phyloP scores from a whole-genome alignment of 2,888 invertebrate species.

The Zygaena filipendulae region DNA sequence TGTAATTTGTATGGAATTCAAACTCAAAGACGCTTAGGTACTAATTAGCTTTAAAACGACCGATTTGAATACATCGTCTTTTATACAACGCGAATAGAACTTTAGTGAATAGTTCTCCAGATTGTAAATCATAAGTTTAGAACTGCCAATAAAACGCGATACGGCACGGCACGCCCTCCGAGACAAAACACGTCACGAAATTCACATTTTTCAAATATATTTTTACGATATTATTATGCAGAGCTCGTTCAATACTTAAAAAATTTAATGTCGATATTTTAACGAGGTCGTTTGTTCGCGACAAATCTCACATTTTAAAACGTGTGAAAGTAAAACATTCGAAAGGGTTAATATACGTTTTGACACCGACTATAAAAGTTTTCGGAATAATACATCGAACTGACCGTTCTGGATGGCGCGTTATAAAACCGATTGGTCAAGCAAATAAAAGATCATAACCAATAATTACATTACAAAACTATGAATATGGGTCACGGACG shows the following conservation, averaged over 20 bases:
- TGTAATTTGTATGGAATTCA: constrained; percentile 15
- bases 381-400: constrained; percentile 27
- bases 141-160: constrained; percentile 22
- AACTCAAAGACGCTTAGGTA: neutral
- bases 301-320: constrained; percentile 52
- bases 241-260: constrained; percentile 27
- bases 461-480: constrained; percentile 36
- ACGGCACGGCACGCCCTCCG: constrained; percentile 17
- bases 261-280: no score
- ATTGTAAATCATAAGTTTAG: constrained; percentile 20
- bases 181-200: constrained; percentile 7
- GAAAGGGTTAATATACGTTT: constrained; percentile 35
- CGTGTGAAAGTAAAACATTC: constrained; percentile 61
- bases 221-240: constrained; percentile 61
- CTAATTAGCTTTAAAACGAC: neutral
- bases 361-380: constrained; percentile 36
- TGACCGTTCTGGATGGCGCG: constrained; percentile 39
- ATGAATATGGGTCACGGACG: constrained; percentile 54
- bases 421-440: constrained; percentile 58
- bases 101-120: constrained; percentile 1
- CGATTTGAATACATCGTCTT: neutral
- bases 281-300: constrained; percentile 38
- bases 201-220: constrained; percentile 33
- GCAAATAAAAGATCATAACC: constrained; percentile 45
- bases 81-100: neutral